Evolutionary conservation across 2,113 vertebrate genomes (phyloP), one percentile per base, ranked within the genome.

Genomic region (Scomber colias): DNA sequence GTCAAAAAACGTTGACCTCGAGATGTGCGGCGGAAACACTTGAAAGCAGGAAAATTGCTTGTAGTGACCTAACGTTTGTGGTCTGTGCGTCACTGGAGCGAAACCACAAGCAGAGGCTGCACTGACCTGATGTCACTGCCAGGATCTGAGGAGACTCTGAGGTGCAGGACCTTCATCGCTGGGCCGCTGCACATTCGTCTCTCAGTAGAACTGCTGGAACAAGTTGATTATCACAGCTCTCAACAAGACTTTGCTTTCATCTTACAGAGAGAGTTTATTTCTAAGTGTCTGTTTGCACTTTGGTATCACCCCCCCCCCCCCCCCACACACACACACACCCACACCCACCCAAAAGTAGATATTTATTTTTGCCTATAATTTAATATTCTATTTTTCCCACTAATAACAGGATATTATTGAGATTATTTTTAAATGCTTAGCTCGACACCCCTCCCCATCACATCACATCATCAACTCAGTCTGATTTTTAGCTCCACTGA

Each of bases 261-360:
- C 69, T 35, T 59, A 59, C 56, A 63, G 12, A 68, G 50, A 77
- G 60, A 75, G 67, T 77, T 78, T 82, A 44, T 64, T 73, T 75
- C 55, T 46, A 71, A 78, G 60, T 85, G 83, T 87, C 48, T 84
- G 60, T 84, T 88, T 86, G 79, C 79, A 89, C 87, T 86, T 86
- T 86, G 84, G 61, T 76, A 82, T 81, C 31, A 13, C 19, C 56
- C 60, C 59, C 63, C 45, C 64, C 62, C 75, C 59, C 21, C 56
- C 60, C 59, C 63, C 45, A 2, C 24, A 27, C 24, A 27, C 24
- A 27, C 24, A 27, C 31, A 13, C 21, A 53, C 60, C 59, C 63
- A 27, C 24, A 27, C 24, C 35, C 64, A 59, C 75, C 59, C 17
- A 59, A 45, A 84, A 77, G 64, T 77, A 82, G 71, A 81, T 81